Evolutionary conservation across 92 coral and sea anemone species (phyloP).

Genomic region (Scolanthus callimorphus): DNA sequence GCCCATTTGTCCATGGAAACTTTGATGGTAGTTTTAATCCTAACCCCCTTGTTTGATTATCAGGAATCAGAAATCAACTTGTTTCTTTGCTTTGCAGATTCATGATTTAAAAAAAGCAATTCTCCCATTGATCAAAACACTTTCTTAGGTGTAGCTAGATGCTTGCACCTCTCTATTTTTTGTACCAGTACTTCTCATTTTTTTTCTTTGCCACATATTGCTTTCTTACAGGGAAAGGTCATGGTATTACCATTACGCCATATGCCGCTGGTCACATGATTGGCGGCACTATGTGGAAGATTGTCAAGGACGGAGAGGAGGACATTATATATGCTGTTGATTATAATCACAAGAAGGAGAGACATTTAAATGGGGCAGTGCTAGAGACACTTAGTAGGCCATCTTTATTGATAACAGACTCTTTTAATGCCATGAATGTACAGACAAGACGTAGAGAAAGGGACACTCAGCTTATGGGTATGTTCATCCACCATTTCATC

Average conservation of each 20-base stretch:
- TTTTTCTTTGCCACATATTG: too few species aligned
- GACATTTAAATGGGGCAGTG: constrained; percentile 97
- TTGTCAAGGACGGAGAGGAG: constrained; percentile 99
- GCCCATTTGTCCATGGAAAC: too few species aligned
- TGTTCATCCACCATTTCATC: too few species aligned
- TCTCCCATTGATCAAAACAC: too few species aligned
- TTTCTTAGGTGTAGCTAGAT: too few species aligned
- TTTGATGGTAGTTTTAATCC: too few species aligned
- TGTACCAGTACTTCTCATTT: too few species aligned
- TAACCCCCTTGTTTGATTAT: too few species aligned
- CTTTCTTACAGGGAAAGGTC: constrained; percentile 77
- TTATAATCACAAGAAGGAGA: constrained; percentile 96
- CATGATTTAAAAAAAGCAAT: too few species aligned
- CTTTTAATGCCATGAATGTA: constrained; percentile 84
- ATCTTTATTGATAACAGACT: constrained; percentile 85
- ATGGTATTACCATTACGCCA: constrained; percentile 93
- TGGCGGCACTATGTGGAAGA: constrained; percentile 99
- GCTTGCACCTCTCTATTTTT: too few species aligned
- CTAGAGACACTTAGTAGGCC: constrained; percentile 94
- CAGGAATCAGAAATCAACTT: too few species aligned
- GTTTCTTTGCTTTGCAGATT: too few species aligned
- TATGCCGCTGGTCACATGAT: constrained; percentile 99
- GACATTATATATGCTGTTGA: constrained; percentile 98
- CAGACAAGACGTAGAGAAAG: constrained; percentile 97
- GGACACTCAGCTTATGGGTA: constrained; percentile 94